Evolutionary conservation across 2,797 vertebrate genomes (phyloP), one percentile per base, ranked within the genome.

Genomic region (Onychomys leucogaster): DNA sequence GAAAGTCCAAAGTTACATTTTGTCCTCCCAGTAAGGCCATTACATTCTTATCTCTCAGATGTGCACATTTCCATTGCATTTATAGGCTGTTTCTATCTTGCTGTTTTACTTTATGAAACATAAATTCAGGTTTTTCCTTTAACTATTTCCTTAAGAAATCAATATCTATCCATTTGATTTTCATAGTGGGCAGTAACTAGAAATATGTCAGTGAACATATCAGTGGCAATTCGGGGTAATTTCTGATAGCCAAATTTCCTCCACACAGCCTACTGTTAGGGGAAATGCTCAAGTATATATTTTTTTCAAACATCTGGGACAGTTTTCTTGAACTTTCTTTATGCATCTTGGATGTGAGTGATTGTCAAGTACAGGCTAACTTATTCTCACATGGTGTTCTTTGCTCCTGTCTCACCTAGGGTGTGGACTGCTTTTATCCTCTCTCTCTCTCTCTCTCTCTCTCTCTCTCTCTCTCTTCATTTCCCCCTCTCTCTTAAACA

Each of bases 141-240:
- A 49, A 61, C 23, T 88, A 84, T 88, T 89, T 25, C 10, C 1
- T 95, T 89, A 76, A 82, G 59, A 94, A 89, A 78, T 86, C 19
- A 57, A 3, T 89, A 23, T 27, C 16, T 19, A 61, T 37, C 3
- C 3, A 32, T 69, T 93, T 93, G 21, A 59, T 87, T 91, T 43
- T 93, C 14, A 32, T 65, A n/a, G 3, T 67, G 43, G 52, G 0
- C 0, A 37, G 32, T 65, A 82, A 73, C 43, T 21, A 52, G 6
- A 76, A 75, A 49, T 61, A 32, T 4, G 34, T 89, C 34, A 73
- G 63, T 55, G n/a, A 87, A 17, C 1, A 32, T 32, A 59, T 80
- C 4, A 84, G 4, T 84, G 55, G 61, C 11, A 34, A 32, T 67
- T 65, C 1, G 43, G 25, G 17, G 1, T 69, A 46, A 65, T 63